phyloP scores from a whole-genome alignment of 2,113 vertebrate genomes.

The Carassius auratus region DNA sequence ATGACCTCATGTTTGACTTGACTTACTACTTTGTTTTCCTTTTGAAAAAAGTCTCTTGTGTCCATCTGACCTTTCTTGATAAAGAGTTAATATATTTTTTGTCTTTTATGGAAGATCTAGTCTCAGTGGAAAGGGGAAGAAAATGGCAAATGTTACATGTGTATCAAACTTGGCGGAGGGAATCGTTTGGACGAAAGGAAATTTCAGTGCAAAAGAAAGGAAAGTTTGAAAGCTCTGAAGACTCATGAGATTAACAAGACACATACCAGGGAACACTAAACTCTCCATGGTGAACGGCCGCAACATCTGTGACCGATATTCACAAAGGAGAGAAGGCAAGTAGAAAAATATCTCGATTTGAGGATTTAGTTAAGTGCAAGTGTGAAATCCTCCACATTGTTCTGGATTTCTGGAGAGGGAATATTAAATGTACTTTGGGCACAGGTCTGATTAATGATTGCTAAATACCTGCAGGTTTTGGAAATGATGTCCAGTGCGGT shows the following conservation, averaged over 20 bases:
- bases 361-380: constrained; percentile 13
- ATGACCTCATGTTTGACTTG: constrained; percentile 60
- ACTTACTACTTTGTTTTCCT: constrained; percentile 45
- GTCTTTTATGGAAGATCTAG: constrained; percentile 7
- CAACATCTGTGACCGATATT: constrained; percentile 57
- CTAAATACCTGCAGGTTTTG: constrained; percentile 50
- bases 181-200: constrained; percentile 29
- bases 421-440: constrained; percentile 34
- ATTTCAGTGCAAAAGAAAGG: constrained; percentile 49
- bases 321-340: constrained; percentile 33
- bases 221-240: constrained; percentile 50
- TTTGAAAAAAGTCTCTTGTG: constrained; percentile 36
- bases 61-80: constrained; percentile 51
- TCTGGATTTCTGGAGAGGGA: constrained; percentile 5
- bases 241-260: constrained; percentile 55
- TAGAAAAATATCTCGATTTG: constrained; percentile 25
- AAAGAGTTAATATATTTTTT: constrained; percentile 48
- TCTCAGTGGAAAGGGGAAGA: constrained; percentile 36
- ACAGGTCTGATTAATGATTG: constrained; percentile 57
- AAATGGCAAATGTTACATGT: constrained; percentile 50
- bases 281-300: constrained; percentile 42
- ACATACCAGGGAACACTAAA: constrained; percentile 53
- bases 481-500: constrained; percentile 40
- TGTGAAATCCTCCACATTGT: constrained; percentile 15
- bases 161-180: constrained; percentile 46